These are phyloP conservation scores for Falco cherrug DNA, from an alignment of 2,797 vertebrate genomes.

Conservation along the genomic window DNA sequence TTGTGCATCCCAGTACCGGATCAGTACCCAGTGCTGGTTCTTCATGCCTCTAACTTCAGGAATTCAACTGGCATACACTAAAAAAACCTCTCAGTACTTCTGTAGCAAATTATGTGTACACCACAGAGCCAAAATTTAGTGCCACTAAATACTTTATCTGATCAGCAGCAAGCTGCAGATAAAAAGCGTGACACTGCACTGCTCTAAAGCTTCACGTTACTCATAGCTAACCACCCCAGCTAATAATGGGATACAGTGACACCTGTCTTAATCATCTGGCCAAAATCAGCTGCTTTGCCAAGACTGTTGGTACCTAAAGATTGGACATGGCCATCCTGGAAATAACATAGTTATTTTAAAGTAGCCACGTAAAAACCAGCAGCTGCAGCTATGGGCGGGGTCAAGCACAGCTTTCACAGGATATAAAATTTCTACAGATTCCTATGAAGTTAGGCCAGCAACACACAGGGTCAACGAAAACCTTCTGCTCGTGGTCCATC, in stretches of 20 bases:
- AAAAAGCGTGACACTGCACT: neutral
- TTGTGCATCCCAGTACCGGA: neutral
- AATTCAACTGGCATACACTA: neutral
- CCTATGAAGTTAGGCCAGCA: neutral
- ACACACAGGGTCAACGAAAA: neutral
- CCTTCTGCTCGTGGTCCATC: neutral
- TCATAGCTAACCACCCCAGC: neutral
- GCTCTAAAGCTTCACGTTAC: neutral
- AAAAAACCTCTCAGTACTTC: neutral
- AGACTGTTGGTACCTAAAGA: neutral
- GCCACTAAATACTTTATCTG: constrained; percentile 32
- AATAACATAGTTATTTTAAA: neutral
- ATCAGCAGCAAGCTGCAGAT: neutral
- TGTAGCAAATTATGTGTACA: neutral
- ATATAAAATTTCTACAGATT: neutral
- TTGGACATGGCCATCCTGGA: neutral
- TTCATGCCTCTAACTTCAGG: neutral
- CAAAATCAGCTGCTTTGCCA: neutral
- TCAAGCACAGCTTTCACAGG: neutral
- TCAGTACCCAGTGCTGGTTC: fast-evolving
- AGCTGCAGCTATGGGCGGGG: neutral
- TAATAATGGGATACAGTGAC: neutral
- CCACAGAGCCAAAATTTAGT: neutral
- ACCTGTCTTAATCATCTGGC: neutral
- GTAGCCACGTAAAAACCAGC: neutral